Conservation (phyloP, 1,140 invertebrate species). For the Lycorma delicatula region DNA sequence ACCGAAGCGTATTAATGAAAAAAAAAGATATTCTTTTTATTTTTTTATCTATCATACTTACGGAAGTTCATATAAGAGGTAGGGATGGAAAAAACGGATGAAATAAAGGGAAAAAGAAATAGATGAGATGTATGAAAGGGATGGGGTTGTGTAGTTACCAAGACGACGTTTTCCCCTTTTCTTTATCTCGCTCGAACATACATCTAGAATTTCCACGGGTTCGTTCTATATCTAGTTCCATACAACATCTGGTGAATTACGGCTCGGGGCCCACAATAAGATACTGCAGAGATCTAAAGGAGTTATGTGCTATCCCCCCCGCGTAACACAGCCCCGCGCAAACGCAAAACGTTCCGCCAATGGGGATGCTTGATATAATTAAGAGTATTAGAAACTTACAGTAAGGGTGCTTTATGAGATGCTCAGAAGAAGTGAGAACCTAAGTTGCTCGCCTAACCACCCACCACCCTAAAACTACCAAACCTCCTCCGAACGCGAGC, state of each 20-base stretch:
- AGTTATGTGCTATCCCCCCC: not conserved
- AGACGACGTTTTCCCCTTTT: not conserved
- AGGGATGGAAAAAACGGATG: too few relatives aligned
- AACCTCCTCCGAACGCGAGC: too few relatives aligned
- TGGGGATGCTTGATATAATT: conserved; percentile 3
- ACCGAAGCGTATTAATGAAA: too few relatives aligned
- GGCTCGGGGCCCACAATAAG: not conserved
- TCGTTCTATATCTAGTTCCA: not conserved
- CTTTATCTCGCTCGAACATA: conserved; percentile 1
- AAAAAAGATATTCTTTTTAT: too few relatives aligned
- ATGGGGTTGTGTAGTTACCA: too few relatives aligned
- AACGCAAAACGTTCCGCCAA: conserved; percentile 1
- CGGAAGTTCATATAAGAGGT: too few relatives aligned
- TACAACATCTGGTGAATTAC: conserved; percentile 6
- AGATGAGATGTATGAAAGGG: too few relatives aligned
- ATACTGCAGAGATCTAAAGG: not conserved
- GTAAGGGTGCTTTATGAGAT: conserved; percentile 1
- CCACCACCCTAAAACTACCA: not conserved
- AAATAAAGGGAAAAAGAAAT: too few relatives aligned
- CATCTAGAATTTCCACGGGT: not conserved
- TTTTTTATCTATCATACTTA: too few relatives aligned
- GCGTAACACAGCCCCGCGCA: not conserved
- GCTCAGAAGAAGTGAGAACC: not conserved
- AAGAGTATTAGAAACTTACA: conserved; percentile 7
- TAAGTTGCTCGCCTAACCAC: conserved; percentile 1